Percentiles rank a stretch among this genome's conserved stretches.
These are phyloP conservation scores for Pedionomus torquatus DNA, from an alignment of 2,113 vertebrate species.

Conservation along the genomic window DNA sequence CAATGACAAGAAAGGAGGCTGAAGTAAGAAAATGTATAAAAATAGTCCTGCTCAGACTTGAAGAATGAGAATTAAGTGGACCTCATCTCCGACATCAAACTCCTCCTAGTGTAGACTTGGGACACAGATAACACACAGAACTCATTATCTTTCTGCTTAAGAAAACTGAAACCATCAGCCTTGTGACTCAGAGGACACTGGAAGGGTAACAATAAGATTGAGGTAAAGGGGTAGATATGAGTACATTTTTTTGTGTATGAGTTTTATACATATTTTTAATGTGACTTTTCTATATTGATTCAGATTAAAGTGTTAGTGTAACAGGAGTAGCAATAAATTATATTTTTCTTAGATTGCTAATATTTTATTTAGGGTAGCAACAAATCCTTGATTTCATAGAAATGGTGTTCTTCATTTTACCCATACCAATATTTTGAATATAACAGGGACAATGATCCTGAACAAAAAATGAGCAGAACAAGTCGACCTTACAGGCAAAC, in stretches of 20 bases:
- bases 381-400: neutral
- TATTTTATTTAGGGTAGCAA: neutral
- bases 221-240: neutral
- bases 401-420: neutral
- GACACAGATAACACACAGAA: neutral
- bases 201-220: neutral
- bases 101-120: neutral
- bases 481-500: rapidly evolving
- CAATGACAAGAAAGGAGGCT: too few relatives aligned
- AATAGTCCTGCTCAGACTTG: neutral
- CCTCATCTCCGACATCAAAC: neutral
- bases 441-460: neutral
- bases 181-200: neutral
- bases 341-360: neutral
- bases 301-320: neutral
- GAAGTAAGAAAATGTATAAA: neutral
- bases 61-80: neutral
- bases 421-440: neutral
- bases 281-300: neutral
- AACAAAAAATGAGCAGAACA: neutral
- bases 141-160: neutral
- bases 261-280: neutral
- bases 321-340: neutral
- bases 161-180: rapidly evolving
- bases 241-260: neutral